Conservation (phyloP, 2,888 invertebrate genomes). For the Lucinisca nassula region DNA sequence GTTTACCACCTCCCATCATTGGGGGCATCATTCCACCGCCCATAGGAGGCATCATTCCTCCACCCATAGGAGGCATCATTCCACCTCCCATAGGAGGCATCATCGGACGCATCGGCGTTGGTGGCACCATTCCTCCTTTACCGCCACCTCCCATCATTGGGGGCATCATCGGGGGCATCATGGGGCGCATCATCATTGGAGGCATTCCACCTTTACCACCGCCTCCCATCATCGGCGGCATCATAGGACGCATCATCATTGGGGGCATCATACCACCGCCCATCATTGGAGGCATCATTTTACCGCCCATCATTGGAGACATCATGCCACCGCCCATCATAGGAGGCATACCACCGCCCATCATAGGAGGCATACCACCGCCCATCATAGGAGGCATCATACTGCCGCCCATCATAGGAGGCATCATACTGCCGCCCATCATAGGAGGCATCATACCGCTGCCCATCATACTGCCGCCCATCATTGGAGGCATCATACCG, state of each 20-base stretch:
- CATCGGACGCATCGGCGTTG: neutral
- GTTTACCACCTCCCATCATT: neutral
- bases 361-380: no score
- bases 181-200: neutral
- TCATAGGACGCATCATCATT: no score
- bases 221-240: no score
- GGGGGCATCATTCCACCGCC: neutral
- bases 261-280: no score
- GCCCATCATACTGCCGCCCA: neutral
- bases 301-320: no score
- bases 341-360: slow-evolving; percentile 28
- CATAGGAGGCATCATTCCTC: no score
- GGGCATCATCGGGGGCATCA: slow-evolving; percentile 5
- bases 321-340: slow-evolving; percentile 23
- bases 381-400: neutral
- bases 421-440: neutral
- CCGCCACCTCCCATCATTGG: no score
- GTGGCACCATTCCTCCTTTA: no score
- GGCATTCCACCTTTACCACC: no score
- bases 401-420: slow-evolving; percentile 16
- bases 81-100: neutral
- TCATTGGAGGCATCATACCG: slow-evolving; percentile 7
- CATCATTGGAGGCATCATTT: neutral
- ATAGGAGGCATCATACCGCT: neutral
- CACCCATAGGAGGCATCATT: no score